Base-by-base conservation (phyloP, 2,797 vertebrate genomes). In the Mastacembelus armatus region DNA sequence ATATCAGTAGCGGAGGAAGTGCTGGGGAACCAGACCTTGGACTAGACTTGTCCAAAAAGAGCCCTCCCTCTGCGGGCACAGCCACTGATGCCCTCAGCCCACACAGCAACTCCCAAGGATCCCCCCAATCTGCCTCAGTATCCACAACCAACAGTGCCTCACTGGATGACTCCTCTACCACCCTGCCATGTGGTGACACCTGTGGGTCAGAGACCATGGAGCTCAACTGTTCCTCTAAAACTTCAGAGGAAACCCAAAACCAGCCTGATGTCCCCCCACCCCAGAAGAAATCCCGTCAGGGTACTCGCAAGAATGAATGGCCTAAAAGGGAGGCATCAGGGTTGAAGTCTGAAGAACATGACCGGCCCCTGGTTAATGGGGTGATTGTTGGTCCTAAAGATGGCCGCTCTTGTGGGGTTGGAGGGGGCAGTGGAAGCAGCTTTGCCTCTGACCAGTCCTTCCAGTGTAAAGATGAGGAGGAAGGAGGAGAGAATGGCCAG, bases 41-140 rank as follows among this genome's bases (percentile, higher is more conserved):
- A 63, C 93, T 99, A 1, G 98, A 99, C 73, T 87, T 99, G 78
- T 98, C 97, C 76, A 99, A 99, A 84, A 99, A 98, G 89, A 98
- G 96, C 84, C 90, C 91, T 54, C 87, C 90, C 0, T 94, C 95
- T 0, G 88, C 95, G 19, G 95, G 95, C 44, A 87, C 89, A 0
- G 93, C 91, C 51, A 95, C 95, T 0, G 96, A 98, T 38, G 94
- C 95, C 27, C 93, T 94, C 74, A 95, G 94, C 88, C 94, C 95
- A 43, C 92, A 95, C 2, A 96, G 97, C 89, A 95, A 95, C 88
- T 95, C 94, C 88, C 95, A 95, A 0, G 94, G 93, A 82, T 97
- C 96, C 52, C 95, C 96, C 29, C 94, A 94, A 80, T 95, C 96
- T 77, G 94, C 94, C 92, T 95, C 96, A 65, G 93, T 95, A 90